Evolutionary conservation across 2,888 invertebrate species (phyloP).

Genomic region (Sinelater perroti): DNA sequence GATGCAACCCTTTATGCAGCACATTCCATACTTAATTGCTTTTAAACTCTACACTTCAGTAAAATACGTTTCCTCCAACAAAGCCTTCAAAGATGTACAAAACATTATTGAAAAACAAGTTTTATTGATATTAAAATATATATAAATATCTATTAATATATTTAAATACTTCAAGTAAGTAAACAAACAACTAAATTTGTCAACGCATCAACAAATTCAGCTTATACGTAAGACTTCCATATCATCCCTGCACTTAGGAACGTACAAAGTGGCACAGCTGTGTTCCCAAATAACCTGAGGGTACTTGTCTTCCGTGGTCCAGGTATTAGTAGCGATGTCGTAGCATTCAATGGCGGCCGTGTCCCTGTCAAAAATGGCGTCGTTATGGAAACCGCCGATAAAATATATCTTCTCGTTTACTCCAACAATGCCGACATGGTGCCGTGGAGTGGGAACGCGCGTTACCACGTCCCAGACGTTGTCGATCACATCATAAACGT

Average conservation of each 20-base stretch:
- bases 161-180: not conserved
- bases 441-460: constrained; percentile 71
- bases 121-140: constrained; percentile 16
- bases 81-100: not conserved
- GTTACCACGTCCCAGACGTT: constrained; percentile 71
- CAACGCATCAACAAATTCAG: constrained; percentile 25
- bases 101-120: constrained; percentile 2
- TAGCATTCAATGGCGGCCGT: constrained; percentile 74
- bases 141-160: constrained; percentile 10
- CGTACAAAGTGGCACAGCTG: constrained; percentile 71
- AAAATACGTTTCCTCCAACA: no score
- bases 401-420: constrained; percentile 71
- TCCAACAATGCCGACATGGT: constrained; percentile 73
- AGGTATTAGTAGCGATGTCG: constrained; percentile 67
- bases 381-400: constrained; percentile 74
- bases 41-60: no score
- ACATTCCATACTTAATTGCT: not conserved
- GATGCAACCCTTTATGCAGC: no score
- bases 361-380: constrained; percentile 72
- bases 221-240: constrained; percentile 59
- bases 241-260: constrained; percentile 67
- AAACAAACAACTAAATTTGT: not conserved
- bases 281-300: constrained; percentile 78
- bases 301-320: constrained; percentile 71
- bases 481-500: constrained; percentile 68